Conservation (phyloP, 2,888 invertebrate species). For the Pollenia labialis region DNA sequence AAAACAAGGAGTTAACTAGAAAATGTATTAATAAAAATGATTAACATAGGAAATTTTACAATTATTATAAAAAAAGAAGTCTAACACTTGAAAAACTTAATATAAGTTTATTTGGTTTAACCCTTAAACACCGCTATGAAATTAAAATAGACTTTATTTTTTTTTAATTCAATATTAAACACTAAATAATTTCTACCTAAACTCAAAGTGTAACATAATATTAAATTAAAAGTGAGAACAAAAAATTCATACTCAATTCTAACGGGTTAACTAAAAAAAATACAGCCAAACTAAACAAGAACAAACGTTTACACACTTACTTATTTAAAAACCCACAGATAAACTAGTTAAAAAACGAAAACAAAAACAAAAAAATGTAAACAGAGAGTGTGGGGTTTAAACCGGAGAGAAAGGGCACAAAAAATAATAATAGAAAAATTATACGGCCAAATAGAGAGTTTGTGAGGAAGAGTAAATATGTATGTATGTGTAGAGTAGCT, state of each 20-base stretch:
- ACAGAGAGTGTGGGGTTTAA: not conserved
- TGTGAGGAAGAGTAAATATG: not conserved
- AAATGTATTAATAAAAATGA: no score
- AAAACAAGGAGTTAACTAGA: not conserved
- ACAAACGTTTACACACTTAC: not conserved
- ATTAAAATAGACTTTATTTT: no score
- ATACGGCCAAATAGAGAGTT: constrained; percentile 1
- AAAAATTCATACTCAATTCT: constrained; percentile 4
- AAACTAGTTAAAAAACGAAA: not conserved
- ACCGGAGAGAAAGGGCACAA: constrained; percentile 13
- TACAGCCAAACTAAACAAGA: constrained; percentile 33
- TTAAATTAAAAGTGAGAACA: constrained; percentile 16
- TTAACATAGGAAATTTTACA: no score
- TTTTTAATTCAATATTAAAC: no score
- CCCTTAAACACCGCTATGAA: no score
- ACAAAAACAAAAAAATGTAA: not conserved
- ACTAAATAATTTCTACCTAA: no score
- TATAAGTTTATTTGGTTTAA: no score
- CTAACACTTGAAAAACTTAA: no score
- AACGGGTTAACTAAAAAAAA: constrained; percentile 38
- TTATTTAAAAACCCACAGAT: not conserved
- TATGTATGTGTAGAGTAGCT: not conserved
- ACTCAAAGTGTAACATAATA: constrained; percentile 17
- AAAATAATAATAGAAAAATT: constrained; percentile 45
- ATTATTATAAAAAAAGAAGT: no score